Evolutionary conservation across 2,888 invertebrate species (phyloP), one percentile per base, ranked within the genome.

Genomic region (Thelaira solivaga): DNA sequence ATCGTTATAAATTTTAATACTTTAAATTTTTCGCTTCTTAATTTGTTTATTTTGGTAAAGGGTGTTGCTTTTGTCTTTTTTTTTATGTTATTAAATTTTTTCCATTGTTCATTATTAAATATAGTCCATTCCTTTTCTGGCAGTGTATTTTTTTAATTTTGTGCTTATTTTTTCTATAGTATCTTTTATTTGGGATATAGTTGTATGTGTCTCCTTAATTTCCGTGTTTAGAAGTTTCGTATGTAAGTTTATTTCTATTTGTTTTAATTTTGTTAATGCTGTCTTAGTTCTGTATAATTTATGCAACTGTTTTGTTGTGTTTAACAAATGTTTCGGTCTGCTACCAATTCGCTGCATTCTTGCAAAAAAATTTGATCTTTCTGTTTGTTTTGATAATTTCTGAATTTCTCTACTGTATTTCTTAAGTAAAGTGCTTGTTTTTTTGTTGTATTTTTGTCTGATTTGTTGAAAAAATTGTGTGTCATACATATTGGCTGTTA

Each of bases 281-380:
- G 1, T 31, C 10, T 31, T 8, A 1, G 31, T 31, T 8, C 11
- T 31, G 11, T 11, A 31, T 31, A 31, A 31, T 31, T 31, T 8
- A 11, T 31, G 8, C 11, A 31, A 11, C 11, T 31, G 8, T 31
- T 31, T 8, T 31, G 31, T 31, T 8, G 31, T 11, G n/a, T 31
- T 18, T 18, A 29, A 7, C 11, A 61, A 45, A 34, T 61, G 61
- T 22, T 61, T 45, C 20, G 41, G 45, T 34, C 45, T 41, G 51
- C 29, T 64, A 39, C 39, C 20, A 64, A 64, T 51, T 24, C 31
- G 24, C 26, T 18, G 26, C 43, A 51, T 24, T 24, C 11, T 45
- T 55, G 24, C 2, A n/a, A 26, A 51, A 18, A 31, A 31, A 10
- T 7, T 31, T 31, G 31, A 31, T 31, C 31, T 6, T 31, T 31